Evolutionary conservation across 2,113 vertebrate genomes (phyloP), one percentile per base, ranked within the genome.

Genomic region (Ciconia maguari): DNA sequence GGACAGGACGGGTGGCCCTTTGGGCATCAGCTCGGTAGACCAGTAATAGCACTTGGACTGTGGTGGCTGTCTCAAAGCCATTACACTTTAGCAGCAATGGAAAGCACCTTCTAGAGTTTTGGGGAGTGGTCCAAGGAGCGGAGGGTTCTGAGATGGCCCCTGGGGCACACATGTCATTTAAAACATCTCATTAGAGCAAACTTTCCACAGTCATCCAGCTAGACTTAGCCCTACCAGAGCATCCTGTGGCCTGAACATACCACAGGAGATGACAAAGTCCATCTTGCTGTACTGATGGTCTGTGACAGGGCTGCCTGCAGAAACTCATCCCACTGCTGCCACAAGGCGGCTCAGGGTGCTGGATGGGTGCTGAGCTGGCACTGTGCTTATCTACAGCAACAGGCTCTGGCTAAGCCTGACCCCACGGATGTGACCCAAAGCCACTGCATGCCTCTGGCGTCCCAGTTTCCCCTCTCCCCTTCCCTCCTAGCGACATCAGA

Each of bases 341-440:
- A 58, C 0, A 0, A 54, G 46, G 69, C 57, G 86, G 15, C 76
- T 78, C 38, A 38, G 38, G 38, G 38, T 38, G 38, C 38, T 38
- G 38, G 38, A 38, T 38, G 8, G 38, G 38, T 38, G 38, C 38
- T 38, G 38, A 61, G 68, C n/a, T 1, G 1, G 20, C 1, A 0
- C 74, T 22, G 49, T 0, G 0, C 20, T 66, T 14, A 38, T 11
- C 48, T 60, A 54, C 87, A 75, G 38, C 60, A 68, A 71, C 26
- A 46, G 51, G 48, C 30, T 20, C 55, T 0, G 3, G 38, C 34
- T 44, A n/a, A 82, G 21, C 55, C 24, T 1, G 0, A 62, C 41
- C 12, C 15, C 32, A 32, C 0, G 0, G n/a, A 81, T 8, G 5
- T 1, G 3, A 38, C 24, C 49, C 13, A 30, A 78, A 83, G 9